Percentiles rank a stretch among this genome's conserved stretches.
Evolutionary conservation across 37 sponge, comb jelly and placozoan genomes (phyloP).

Genomic region (Halisarca cf. caerulea): DNA sequence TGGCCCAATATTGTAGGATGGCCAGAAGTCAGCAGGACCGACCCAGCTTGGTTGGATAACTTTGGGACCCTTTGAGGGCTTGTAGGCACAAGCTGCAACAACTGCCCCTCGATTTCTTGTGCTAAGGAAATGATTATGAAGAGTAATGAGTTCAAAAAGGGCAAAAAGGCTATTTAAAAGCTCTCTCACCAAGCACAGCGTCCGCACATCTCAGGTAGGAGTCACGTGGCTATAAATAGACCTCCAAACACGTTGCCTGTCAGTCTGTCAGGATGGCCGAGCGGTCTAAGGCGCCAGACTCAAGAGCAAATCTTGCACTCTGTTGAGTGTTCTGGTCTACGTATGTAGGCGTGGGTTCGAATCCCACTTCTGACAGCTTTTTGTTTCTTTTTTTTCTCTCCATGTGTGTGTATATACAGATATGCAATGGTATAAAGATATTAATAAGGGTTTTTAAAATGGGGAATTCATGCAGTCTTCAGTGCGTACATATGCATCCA

Average conservation of each 20-base stretch:
- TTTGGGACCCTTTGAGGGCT: not conserved
- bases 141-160: too few species aligned
- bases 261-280: constrained; percentile 98
- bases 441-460: too few species aligned
- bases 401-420: too few species aligned
- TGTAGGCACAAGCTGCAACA: constrained; percentile 67
- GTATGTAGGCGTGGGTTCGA: constrained; percentile 99
- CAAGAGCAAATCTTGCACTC: constrained; percentile 81
- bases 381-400: constrained; percentile 65
- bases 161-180: too few species aligned
- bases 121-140: too few species aligned
- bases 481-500: too few species aligned
- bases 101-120: constrained; percentile 35
- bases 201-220: constrained; percentile 54
- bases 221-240: too few species aligned
- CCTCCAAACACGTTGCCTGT: not conserved
- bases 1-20: constrained; percentile 83
- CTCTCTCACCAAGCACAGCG: constrained; percentile 69
- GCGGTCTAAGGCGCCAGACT: constrained; percentile 99
- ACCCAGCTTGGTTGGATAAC: constrained; percentile 4
- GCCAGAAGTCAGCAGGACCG: constrained; percentile 48
- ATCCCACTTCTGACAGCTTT: constrained; percentile 99
- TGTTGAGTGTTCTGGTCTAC: constrained; percentile 96
- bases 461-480: too few species aligned
- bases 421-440: too few species aligned